Conservation (phyloP, 2,113 vertebrate genomes). For the Pelusios castaneus region DNA sequence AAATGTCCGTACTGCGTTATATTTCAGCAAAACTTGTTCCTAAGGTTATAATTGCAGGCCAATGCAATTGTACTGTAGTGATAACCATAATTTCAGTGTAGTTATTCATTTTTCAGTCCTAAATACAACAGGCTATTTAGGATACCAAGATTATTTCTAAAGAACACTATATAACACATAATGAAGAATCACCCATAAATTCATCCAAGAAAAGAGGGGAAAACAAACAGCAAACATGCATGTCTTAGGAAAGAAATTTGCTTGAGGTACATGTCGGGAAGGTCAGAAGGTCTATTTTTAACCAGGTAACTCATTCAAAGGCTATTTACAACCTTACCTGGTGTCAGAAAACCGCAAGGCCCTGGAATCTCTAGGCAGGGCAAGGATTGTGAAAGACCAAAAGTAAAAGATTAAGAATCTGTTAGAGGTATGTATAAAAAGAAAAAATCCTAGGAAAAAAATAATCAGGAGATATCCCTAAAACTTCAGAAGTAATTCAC, state of each 20-base stretch:
- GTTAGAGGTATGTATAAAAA: slow-evolving; percentile 60
- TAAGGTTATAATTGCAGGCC: neutral
- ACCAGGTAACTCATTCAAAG: slow-evolving; percentile 43
- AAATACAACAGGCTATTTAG: neutral
- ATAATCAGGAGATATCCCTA: neutral
- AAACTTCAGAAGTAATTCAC: neutral
- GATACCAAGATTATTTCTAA: neutral
- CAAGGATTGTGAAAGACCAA: slow-evolving; percentile 78
- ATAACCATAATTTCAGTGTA: neutral
- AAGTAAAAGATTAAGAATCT: slow-evolving; percentile 70
- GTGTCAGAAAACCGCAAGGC: slow-evolving; percentile 92
- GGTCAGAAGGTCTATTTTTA: slow-evolving; percentile 63
- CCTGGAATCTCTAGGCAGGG: slow-evolving; percentile 87
- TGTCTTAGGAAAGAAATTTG: slow-evolving; percentile 34
- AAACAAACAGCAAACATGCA: slow-evolving; percentile 2
- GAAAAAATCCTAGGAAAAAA: neutral
- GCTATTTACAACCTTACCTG: slow-evolving; percentile 87
- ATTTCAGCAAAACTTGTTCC: neutral
- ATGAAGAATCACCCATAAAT: neutral
- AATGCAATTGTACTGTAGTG: neutral
- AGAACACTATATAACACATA: neutral
- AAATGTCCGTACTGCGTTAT: neutral
- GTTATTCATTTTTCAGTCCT: neutral
- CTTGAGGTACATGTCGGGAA: slow-evolving; percentile 50
- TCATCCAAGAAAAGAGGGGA: slow-evolving; percentile 24